Percentiles rank a stretch among this genome's conserved stretches.
phyloP scores from a whole-genome alignment of 2,888 invertebrate species.

The Eupithecia subumbrata region DNA sequence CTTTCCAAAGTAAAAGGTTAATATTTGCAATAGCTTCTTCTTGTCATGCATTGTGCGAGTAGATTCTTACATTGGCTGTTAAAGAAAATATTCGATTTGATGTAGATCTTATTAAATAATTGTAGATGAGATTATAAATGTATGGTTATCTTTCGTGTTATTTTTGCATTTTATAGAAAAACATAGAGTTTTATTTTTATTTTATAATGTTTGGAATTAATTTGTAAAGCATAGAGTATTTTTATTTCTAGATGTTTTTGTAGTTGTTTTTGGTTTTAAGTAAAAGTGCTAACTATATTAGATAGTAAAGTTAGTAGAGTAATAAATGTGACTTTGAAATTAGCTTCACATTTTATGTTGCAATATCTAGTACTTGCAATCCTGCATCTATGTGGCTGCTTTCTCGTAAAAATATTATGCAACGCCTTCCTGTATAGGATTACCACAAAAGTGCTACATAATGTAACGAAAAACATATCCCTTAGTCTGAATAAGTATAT shows the following conservation, averaged over 20 bases:
- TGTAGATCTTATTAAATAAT: slow-evolving; percentile 70
- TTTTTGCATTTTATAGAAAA: slow-evolving; percentile 28
- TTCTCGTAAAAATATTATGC: background rate
- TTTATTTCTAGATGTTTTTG: slow-evolving; percentile 12
- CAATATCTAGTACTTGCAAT: slow-evolving; percentile 10
- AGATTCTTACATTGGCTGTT: slow-evolving; percentile 42
- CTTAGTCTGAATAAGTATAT: slow-evolving; percentile 68
- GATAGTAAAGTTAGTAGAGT: slow-evolving; percentile 48
- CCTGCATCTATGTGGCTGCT: slow-evolving; percentile 10
- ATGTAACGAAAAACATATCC: slow-evolving; percentile 80
- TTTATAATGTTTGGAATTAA: slow-evolving; percentile 16
- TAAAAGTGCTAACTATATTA: slow-evolving; percentile 16
- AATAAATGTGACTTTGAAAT: slow-evolving; percentile 81
- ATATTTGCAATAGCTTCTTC: slow-evolving; percentile 36
- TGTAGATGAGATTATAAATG: slow-evolving; percentile 62
- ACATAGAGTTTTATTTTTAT: slow-evolving; percentile 12
- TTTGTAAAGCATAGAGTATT: slow-evolving; percentile 17
- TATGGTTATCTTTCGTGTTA: slow-evolving; percentile 43
- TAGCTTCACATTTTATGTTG: slow-evolving; percentile 42
- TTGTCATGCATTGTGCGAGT: slow-evolving; percentile 33
- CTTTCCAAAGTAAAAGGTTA: background rate
- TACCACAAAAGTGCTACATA: slow-evolving; percentile 65
- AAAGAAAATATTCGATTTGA: slow-evolving; percentile 67
- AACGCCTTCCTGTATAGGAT: background rate
- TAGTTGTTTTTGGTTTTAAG: slow-evolving; percentile 9